These are phyloP conservation scores for Montipora capitata DNA, from an alignment of 92 coral and sea anemone species.

Conservation along the genomic window DNA sequence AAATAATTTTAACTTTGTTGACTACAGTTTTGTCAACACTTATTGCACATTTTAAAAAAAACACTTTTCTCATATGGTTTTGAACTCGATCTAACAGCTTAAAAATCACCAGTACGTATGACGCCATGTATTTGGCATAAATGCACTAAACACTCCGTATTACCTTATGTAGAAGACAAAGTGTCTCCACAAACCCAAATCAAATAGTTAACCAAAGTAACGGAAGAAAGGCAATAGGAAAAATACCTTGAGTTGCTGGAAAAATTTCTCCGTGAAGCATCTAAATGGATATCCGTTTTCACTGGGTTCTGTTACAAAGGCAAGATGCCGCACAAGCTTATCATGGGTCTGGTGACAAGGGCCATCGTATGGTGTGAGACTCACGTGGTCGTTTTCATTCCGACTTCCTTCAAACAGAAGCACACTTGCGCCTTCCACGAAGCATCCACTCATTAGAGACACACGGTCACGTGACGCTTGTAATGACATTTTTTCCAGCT, in stretches of 20 bases:
- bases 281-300: constrained; percentile 53
- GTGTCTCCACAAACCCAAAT: too few species aligned
- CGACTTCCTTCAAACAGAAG: constrained; percentile 90
- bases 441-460: constrained; percentile 91
- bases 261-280: constrained; percentile 84
- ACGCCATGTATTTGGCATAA: too few species aligned
- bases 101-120: too few species aligned
- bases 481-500: constrained; percentile 72
- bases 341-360: constrained; percentile 96
- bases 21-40: too few species aligned
- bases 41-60: too few species aligned
- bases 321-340: constrained; percentile 72
- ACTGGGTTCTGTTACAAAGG: constrained; percentile 3
- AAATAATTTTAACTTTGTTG: too few species aligned
- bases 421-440: constrained; percentile 92
- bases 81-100: too few species aligned
- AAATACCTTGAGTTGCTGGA: constrained; percentile 73
- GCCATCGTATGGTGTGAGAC: constrained; percentile 91
- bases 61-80: too few species aligned
- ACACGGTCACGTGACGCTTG: constrained; percentile 75
- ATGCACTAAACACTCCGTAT: too few species aligned
- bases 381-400: constrained; percentile 83
- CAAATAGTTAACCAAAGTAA: neutral
- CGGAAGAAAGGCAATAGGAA: neutral
- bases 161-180: too few species aligned